phyloP scores from a whole-genome alignment of 2,797 vertebrate genomes.

The Tamandua tetradactyla region DNA sequence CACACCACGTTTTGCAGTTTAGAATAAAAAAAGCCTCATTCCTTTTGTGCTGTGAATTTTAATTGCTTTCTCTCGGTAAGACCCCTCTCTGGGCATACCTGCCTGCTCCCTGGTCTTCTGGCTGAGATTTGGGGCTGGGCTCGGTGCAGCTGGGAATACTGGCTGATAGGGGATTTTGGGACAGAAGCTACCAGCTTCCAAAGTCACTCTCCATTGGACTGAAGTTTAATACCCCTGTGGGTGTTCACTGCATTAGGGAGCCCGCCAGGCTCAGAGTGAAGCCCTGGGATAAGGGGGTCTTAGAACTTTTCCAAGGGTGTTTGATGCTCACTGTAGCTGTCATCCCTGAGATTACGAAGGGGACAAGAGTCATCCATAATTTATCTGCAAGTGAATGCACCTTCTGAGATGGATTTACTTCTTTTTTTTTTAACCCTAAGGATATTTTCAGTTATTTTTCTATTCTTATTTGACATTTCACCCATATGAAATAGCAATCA shows the following conservation, averaged over 20 bases:
- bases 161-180: background rate
- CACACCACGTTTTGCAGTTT: conserved; percentile 69
- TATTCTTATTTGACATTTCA: conserved; percentile 65
- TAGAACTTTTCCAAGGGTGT: background rate
- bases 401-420: conserved; percentile 56
- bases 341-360: conserved; percentile 48
- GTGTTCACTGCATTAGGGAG: background rate
- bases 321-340: background rate
- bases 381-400: conserved; percentile 57
- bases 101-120: background rate
- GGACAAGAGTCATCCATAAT: conserved; percentile 60
- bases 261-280: background rate
- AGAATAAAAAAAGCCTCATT: conserved; percentile 74
- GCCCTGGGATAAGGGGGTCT: conserved; percentile 40
- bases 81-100: conserved; percentile 25
- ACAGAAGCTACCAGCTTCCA: background rate
- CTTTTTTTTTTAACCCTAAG: conserved; percentile 43
- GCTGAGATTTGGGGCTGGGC: background rate
- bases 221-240: background rate
- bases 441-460: conserved; percentile 63
- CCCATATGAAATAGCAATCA: conserved; percentile 6
- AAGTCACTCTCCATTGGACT: background rate
- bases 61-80: conserved; percentile 70
- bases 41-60: conserved; percentile 79
- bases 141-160: background rate